Evolutionary conservation across 2,797 vertebrate genomes (phyloP).

Genomic region (Enteromius viviparus): DNA sequence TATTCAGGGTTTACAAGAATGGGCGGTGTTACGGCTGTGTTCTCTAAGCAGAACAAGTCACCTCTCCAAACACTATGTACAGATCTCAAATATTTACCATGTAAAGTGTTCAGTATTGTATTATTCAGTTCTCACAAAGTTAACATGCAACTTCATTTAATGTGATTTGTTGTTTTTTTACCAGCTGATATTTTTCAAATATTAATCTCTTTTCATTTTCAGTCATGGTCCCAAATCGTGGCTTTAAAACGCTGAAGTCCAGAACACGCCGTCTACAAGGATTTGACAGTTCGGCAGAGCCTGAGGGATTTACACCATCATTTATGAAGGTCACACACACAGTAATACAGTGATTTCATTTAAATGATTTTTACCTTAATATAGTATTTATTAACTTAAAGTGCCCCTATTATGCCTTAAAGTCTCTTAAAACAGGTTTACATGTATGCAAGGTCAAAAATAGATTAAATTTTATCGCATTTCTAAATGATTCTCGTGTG

Average conservation of each 20-base stretch:
- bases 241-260: conserved; percentile 93
- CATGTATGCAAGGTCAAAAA: no score
- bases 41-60: conserved; percentile 77
- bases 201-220: not conserved
- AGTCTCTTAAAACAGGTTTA: no score
- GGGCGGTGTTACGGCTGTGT: conserved; percentile 70
- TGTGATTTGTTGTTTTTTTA: not conserved
- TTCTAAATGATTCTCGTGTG: no score
- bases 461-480: no score
- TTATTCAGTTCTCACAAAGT: not conserved
- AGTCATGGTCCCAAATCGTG: conserved; percentile 85
- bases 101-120: conserved; percentile 70
- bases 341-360: not conserved
- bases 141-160: conserved; percentile 5
- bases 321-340: conserved; percentile 85
- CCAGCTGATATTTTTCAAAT: not conserved
- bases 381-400: not conserved
- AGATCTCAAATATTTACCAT: conserved; percentile 84
- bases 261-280: conserved; percentile 86
- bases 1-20: conserved; percentile 55
- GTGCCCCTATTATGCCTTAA: no score
- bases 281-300: conserved; percentile 79
- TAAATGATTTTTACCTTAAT: not conserved
- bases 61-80: conserved; percentile 81
- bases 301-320: conserved; percentile 84